Evolutionary conservation across 2,797 vertebrate species (phyloP).

Genomic region (Neomorphus geoffroyi): DNA sequence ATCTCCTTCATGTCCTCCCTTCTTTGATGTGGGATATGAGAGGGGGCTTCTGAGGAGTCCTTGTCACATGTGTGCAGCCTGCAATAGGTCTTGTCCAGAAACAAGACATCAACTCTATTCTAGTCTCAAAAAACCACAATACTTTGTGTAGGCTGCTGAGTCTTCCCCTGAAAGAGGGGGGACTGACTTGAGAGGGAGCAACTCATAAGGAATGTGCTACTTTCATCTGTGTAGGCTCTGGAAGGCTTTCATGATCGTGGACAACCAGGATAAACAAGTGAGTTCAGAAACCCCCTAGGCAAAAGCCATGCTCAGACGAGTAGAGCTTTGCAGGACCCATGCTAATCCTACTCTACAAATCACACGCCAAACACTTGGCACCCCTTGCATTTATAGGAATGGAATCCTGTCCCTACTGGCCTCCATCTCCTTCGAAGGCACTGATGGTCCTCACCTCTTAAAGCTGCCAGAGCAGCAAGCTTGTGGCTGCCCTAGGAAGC

Average conservation of each 20-base stretch:
- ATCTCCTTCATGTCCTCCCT: background rate
- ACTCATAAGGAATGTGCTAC: background rate
- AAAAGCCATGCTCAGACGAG: background rate
- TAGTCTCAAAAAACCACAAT: background rate
- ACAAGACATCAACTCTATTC: background rate
- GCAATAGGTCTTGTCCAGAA: background rate
- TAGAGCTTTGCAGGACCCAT: background rate
- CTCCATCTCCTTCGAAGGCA: background rate
- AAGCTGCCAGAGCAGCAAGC: background rate
- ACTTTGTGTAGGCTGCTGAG: background rate
- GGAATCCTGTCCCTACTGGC: background rate
- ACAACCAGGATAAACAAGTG: background rate
- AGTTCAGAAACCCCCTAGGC: background rate
- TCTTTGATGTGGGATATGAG: background rate
- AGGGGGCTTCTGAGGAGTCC: no score
- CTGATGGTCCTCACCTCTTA: background rate
- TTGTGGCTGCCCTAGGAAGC: background rate
- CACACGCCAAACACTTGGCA: background rate
- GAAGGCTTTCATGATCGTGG: background rate
- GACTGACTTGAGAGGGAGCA: background rate
- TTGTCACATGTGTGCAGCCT: accelerated
- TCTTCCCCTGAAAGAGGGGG: background rate
- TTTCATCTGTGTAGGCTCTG: background rate
- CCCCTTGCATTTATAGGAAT: background rate
- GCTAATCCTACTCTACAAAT: background rate